Base-by-base conservation (phyloP, 1,140 invertebrate genomes). In the Zaprionus lachaisei region DNA sequence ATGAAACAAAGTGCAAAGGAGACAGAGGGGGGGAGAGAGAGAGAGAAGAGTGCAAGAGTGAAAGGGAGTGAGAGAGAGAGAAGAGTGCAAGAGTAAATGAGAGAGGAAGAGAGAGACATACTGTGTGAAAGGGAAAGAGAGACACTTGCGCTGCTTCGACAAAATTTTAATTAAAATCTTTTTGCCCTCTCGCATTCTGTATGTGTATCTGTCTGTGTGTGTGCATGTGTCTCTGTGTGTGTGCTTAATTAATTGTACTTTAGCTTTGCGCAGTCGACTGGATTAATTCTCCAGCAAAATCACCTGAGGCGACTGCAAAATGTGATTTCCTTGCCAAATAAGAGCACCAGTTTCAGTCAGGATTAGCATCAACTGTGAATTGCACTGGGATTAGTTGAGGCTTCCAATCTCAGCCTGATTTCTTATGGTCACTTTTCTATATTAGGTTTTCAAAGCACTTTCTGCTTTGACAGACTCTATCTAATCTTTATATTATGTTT, bases 111-210 rank as follows among this genome's bases (percentile, higher is more conserved):
- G 38, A 7, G 41, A 7, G 9, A n/a, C 15, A 15, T 5, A n/a
- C 1, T 5, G 31, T 82, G 83, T 72, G 55, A 11, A 38, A 17
- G 14, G 34, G 56, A 26, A 44, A 41, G 47, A 17, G 41, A 58
- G 28, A 69, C 77, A 83, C 83, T 86, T 86, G 55, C 80, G 83
- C 80, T 83, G 83, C 83, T 86, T 87, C 83, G 75, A 74, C 83
- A 87, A 77, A 79, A 86, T 87, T 86, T 80, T 86, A 86, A 86
- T 86, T 86, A 86, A 86, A 86, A 86, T 86, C 83, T 77, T 79
- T 87, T 66, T 74, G 79, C 71, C 51, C 65, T 72, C 24, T 67
- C 38, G 26, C 55, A 37, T 28, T 51, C n/a, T 37, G 15, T 17
- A 15, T 17, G 26, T 57, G 26, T 67, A 1, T 54, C 22, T 55